These are phyloP conservation scores for Phylloscopus whistleri DNA, from an alignment of 2,113 vertebrate species.

Conservation along the genomic window DNA sequence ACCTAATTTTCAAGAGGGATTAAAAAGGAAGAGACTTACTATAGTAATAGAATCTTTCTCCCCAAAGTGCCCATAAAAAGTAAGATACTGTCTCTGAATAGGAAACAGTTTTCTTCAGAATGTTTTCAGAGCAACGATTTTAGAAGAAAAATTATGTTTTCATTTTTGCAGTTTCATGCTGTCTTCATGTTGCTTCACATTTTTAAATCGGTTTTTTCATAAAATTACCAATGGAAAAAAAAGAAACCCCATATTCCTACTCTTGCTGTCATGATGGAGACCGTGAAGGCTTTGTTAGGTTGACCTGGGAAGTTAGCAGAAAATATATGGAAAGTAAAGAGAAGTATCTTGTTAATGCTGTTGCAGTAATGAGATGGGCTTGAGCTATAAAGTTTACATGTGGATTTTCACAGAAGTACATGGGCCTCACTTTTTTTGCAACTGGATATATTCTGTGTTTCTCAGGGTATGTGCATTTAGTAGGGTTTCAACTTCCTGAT, in stretches of 20 bases:
- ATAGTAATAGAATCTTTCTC: neutral
- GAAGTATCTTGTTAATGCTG: neutral
- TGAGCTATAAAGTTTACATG: neutral
- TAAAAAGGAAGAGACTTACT: neutral
- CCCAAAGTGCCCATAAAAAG: neutral
- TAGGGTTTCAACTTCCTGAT: neutral
- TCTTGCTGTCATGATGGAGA: neutral
- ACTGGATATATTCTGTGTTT: neutral
- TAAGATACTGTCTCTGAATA: neutral
- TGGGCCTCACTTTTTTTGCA: neutral
- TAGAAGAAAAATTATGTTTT: neutral
- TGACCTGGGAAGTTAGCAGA: neutral
- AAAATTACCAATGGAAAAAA: neutral
- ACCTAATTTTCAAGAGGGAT: neutral
- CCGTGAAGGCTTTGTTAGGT: neutral
- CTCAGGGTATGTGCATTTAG: neutral
- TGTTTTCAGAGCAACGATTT: neutral
- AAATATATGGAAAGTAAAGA: neutral
- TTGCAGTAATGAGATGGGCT: neutral
- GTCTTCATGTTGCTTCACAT: neutral
- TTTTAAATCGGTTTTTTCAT: neutral
- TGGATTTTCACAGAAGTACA: neutral
- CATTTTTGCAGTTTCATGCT: neutral
- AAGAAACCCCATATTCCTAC: accelerated
- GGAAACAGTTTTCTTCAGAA: neutral